Conservation (phyloP, 2,888 invertebrate species). For the Clistopyga incitator region DNA sequence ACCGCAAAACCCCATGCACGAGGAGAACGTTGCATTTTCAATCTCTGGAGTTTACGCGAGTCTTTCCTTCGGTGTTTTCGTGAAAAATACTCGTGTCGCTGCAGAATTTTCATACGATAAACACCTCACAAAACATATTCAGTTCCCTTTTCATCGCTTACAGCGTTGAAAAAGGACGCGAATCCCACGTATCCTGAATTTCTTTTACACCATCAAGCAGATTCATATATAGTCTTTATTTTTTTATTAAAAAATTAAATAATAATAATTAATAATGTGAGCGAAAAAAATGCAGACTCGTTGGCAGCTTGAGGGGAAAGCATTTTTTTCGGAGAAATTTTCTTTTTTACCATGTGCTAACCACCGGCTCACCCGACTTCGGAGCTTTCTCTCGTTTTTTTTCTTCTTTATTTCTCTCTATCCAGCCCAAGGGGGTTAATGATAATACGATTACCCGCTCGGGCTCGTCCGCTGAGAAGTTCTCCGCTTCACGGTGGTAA, state of each 20-base stretch:
- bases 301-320: not conserved
- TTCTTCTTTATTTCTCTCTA: constrained; percentile 32
- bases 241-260: too few relatives aligned
- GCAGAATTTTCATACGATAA: not conserved
- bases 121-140: not conserved
- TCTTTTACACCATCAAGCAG: not conserved
- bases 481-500: constrained; percentile 53
- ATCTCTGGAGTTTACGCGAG: not conserved
- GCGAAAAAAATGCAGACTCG: not conserved
- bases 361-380: constrained; percentile 8
- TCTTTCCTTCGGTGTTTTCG: not conserved
- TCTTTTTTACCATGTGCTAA: constrained; percentile 32
- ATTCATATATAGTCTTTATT: not conserved
- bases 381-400: constrained; percentile 9
- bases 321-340: constrained; percentile 30
- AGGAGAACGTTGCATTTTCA: not conserved
- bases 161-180: not conserved
- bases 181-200: not conserved
- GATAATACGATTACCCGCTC: constrained; percentile 61
- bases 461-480: constrained; percentile 35
- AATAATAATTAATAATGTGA: not conserved
- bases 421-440: constrained; percentile 55
- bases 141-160: not conserved
- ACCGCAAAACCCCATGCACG: not conserved
- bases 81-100: not conserved